Evolutionary conservation across 1,140 invertebrate species (phyloP).

Genomic region (Drosophila quadrilineata): DNA sequence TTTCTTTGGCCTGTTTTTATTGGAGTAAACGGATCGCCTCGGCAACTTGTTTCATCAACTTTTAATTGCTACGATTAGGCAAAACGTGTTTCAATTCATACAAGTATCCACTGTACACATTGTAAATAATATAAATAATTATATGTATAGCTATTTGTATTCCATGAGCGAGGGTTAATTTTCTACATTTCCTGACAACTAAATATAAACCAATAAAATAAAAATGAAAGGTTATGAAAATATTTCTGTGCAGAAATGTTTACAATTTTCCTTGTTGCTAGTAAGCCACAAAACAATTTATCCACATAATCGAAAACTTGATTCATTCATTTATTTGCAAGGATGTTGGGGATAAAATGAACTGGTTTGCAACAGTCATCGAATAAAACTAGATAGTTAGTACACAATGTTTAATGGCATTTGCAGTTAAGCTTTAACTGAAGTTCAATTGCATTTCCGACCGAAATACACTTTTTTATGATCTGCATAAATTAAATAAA

Average conservation of each 20-base stretch:
- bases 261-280: neutral
- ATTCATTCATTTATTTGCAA: constrained; percentile 13
- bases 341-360: constrained; percentile 11
- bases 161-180: constrained; percentile 9
- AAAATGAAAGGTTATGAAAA: neutral
- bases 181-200: neutral
- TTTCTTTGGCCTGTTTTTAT: neutral
- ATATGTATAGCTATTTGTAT: neutral
- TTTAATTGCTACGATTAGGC: constrained; percentile 19
- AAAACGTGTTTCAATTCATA: constrained; percentile 24
- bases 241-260: neutral
- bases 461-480: neutral
- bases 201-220: neutral
- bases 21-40: constrained; percentile 6
- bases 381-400: neutral
- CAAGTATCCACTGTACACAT: neutral
- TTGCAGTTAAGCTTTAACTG: neutral
- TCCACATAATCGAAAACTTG: too few species aligned
- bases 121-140: neutral
- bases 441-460: neutral
- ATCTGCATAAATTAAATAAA: too few species aligned
- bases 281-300: too few species aligned
- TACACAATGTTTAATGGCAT: too few species aligned
- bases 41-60: constrained; percentile 20
- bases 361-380: neutral